phyloP scores from a whole-genome alignment of 53 echinoderm and acorn worm genomes.

The Paracentrotus lividus region DNA sequence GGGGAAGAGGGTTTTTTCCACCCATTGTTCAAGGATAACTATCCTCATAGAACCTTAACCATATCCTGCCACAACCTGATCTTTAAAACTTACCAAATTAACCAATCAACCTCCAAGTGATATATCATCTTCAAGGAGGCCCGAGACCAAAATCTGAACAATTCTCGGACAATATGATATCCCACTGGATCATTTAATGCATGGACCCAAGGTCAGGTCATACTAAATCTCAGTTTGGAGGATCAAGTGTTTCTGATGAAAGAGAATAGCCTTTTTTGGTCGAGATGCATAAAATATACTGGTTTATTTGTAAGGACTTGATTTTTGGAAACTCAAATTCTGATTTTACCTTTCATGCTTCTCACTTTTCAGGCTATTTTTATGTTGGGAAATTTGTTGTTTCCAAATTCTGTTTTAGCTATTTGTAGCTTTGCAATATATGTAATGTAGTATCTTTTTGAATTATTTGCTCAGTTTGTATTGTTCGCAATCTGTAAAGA shows the following conservation, averaged over 20 bases:
- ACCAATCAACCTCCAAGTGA: slow-evolving; percentile 17
- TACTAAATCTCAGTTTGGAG: slow-evolving; percentile 7
- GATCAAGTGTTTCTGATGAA: slow-evolving; percentile 26
- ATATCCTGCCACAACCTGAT: slow-evolving; percentile 48
- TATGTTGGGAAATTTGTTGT: too few relatives aligned
- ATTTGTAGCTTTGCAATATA: too few relatives aligned
- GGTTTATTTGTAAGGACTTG: neutral
- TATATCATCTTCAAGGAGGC: slow-evolving; percentile 36
- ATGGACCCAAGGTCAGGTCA: slow-evolving; percentile 41
- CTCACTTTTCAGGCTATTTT: too few relatives aligned
- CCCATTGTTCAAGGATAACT: slow-evolving; percentile 3
- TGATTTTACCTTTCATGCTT: neutral
- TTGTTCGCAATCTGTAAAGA: too few relatives aligned
- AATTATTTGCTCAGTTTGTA: too few relatives aligned
- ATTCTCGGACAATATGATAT: neutral
- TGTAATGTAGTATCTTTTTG: too few relatives aligned
- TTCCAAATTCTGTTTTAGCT: too few relatives aligned
- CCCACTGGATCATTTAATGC: slow-evolving; percentile 23
- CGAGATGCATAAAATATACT: too few relatives aligned
- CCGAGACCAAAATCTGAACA: slow-evolving; percentile 7
- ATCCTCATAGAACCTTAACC: neutral
- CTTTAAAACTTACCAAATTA: slow-evolving; percentile 37
- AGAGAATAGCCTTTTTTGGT: too few relatives aligned
- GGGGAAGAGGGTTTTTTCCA: neutral
- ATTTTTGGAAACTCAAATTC: neutral